These are phyloP conservation scores for Plagodis dolabraria DNA, from an alignment of 2,888 invertebrate genomes.

Conservation along the genomic window DNA sequence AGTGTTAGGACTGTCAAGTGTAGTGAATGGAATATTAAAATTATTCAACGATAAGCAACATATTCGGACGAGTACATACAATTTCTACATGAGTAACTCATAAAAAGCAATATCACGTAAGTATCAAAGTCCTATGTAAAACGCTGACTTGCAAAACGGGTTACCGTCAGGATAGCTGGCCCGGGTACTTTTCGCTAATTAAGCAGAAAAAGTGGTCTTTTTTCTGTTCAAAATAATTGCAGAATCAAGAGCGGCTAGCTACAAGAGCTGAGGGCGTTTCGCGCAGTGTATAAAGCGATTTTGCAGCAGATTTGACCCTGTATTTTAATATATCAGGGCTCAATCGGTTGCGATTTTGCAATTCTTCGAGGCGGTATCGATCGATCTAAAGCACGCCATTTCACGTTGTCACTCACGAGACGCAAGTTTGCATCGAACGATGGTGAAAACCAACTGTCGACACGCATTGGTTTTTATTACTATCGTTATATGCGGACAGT, in stretches of 20 bases:
- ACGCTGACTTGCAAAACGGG: conserved; percentile 48
- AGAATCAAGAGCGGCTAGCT: conserved; percentile 45
- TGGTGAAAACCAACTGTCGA: conserved; percentile 79
- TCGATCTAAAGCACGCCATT: conserved; percentile 45
- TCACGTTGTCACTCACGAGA: conserved; percentile 50
- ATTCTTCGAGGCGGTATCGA: conserved; percentile 46
- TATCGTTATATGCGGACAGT: conserved; percentile 80
- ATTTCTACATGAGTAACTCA: too few relatives aligned
- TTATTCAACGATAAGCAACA: too few relatives aligned
- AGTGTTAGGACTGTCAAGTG: too few relatives aligned
- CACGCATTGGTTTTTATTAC: conserved; percentile 77
- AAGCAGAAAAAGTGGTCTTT: conserved; percentile 2
- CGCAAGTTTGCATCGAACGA: conserved; percentile 74
- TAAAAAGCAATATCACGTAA: conserved; percentile 39
- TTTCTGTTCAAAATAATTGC: conserved; percentile 45
- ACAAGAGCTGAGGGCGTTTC: conserved; percentile 45
- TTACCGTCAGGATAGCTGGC: background rate
- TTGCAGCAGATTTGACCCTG: conserved; percentile 72
- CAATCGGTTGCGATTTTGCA: conserved; percentile 66
- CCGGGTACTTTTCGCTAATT: conserved; percentile 1
- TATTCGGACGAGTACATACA: too few relatives aligned
- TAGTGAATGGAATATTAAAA: too few relatives aligned
- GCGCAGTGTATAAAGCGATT: conserved; percentile 51
- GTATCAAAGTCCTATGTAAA: conserved; percentile 33
- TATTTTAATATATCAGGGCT: conserved; percentile 55